Conservation (phyloP, 2,113 vertebrate species). For the Tilapia sparmanii region DNA sequence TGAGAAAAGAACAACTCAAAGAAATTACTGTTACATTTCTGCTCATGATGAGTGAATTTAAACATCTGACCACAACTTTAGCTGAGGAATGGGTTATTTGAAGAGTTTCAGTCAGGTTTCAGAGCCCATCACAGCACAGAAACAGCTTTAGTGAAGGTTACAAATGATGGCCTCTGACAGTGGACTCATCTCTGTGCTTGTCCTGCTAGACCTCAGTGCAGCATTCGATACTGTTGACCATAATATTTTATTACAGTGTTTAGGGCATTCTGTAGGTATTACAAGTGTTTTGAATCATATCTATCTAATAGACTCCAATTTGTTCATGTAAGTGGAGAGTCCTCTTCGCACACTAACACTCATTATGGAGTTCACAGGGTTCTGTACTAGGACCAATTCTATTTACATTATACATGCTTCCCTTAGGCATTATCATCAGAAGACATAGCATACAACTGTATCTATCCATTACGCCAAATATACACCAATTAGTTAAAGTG, state of each 20-base stretch:
- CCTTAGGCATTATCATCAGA: background rate
- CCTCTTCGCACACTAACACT: background rate
- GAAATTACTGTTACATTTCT: background rate
- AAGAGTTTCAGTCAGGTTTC: background rate
- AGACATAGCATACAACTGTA: background rate
- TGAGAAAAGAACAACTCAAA: accelerated
- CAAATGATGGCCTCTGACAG: background rate
- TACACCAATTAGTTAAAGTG: background rate
- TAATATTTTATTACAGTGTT: background rate
- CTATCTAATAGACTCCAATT: background rate
- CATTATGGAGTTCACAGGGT: background rate
- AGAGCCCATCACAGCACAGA: background rate
- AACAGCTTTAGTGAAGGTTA: background rate
- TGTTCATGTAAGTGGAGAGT: background rate
- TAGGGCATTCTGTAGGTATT: background rate
- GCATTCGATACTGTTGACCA: accelerated
- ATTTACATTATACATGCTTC: accelerated
- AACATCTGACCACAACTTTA: background rate
- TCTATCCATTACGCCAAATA: background rate
- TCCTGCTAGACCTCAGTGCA: background rate
- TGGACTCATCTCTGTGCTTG: background rate
- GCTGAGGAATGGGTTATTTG: accelerated
- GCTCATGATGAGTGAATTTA: background rate
- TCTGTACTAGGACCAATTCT: background rate
- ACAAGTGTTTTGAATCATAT: background rate